Base-by-base conservation (phyloP, 1,140 invertebrate species). In the Anadara kagoshimensis region DNA sequence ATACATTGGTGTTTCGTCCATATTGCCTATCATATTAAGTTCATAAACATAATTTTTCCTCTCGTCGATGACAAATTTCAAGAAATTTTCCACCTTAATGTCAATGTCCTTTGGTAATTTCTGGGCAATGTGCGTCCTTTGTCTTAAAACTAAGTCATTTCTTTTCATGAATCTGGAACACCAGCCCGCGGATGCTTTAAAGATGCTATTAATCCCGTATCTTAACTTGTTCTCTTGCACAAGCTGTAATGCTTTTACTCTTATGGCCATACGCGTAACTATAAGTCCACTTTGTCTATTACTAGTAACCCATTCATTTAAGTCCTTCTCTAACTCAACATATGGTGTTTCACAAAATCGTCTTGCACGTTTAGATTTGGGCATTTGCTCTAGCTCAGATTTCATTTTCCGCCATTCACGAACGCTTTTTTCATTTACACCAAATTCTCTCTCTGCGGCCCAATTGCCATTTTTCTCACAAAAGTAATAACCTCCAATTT, bases 51-150 rank as follows among this genome's bases (percentile, higher is more conserved):
- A 16, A 14, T 10, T 18, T 57, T 76, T 78, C 16, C 62, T 41
- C 53, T 72, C 26, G n/a, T 71, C 62, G 14, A 63, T 63, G 0
- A 76, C 53, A 53, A 81, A 78, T 26, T 63, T 61, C 1, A 75
- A 66, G 47, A 75, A 78, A 1, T 5, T 59, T 12, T 58, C 69
- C 0, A 73, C 51, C 67, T 81, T 78, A 3, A 12, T 18, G 0
- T 78, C 67, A 1, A 78, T 22, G 29, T 78, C 75, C 2, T 16
- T 53, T 20, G 72, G 72, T 11, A 80, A 29, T 49, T 80, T 78
- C 51, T 80, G 78, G 0, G 78, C 68, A 41, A 78, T 78, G 36
- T 80, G 77, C 1, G 76, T 80, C 5, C 53, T 18, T 44, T 78
- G 75, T 12, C 76, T 43, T 16, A 80, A 36, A 0, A 36, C n/a